Conservation (phyloP, 2,797 vertebrate genomes). For the Chiroxiphia lanceolata region DNA sequence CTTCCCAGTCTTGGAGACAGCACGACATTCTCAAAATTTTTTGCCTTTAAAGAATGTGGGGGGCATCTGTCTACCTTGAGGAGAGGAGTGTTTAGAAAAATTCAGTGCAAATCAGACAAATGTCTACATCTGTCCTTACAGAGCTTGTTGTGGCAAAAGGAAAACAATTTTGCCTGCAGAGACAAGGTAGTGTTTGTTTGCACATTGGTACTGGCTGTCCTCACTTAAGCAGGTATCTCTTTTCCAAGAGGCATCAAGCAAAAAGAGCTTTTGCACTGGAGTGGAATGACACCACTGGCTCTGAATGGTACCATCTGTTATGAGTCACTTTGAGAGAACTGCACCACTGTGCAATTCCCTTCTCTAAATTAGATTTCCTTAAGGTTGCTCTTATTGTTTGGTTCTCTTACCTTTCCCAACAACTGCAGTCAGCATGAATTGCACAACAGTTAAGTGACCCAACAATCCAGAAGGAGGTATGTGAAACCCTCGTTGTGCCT, state of each 20-base stretch:
- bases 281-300: neutral
- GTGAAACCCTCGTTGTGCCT: neutral
- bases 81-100: neutral
- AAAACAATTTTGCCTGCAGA: neutral
- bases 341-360: neutral
- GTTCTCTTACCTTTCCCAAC: conserved; percentile 32
- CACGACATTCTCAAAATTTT: neutral
- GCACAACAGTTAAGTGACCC: conserved; percentile 8
- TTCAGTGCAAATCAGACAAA: neutral
- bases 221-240: neutral
- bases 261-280: neutral
- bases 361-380: conserved; percentile 15
- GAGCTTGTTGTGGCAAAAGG: neutral
- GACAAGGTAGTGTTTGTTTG: neutral
- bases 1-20: conserved; percentile 39
- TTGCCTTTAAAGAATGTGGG: neutral
- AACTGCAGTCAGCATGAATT: conserved; percentile 18
- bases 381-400: conserved; percentile 5
- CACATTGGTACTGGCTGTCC: neutral
- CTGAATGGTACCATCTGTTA: neutral
- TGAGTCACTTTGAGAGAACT: neutral
- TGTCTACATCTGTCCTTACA: neutral
- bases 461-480: neutral
- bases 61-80: neutral
- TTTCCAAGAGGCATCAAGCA: neutral